These are phyloP conservation scores for Bothrops jararaca DNA, from an alignment of 2,113 vertebrate genomes.

Conservation along the genomic window DNA sequence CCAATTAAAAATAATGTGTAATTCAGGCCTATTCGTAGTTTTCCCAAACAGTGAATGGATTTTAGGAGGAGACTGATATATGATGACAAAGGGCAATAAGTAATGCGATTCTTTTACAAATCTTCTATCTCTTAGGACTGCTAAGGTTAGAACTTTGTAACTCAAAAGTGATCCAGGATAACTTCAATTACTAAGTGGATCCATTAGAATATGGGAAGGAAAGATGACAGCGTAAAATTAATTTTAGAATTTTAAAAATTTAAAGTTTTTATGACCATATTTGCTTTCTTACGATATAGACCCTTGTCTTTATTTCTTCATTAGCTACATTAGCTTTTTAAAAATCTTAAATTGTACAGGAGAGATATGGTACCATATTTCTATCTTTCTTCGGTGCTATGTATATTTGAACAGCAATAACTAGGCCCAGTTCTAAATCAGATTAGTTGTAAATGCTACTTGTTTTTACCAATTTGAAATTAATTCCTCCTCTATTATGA, in stretches of 20 bases:
- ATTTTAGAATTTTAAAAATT: not conserved
- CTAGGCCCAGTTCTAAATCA: not conserved
- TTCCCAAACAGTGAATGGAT: not conserved
- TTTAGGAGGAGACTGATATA: not conserved
- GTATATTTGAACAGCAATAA: not conserved
- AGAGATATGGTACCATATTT: not conserved
- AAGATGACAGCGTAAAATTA: not conserved
- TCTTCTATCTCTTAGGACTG: not conserved
- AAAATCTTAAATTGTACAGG: not conserved
- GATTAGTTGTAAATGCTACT: not conserved
- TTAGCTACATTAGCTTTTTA: not conserved
- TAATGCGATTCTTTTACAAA: not conserved
- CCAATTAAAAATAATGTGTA: not conserved
- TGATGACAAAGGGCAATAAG: not conserved
- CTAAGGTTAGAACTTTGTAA: not conserved
- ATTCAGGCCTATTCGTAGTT: not conserved
- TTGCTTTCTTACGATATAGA: not conserved
- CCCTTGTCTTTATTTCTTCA: not conserved
- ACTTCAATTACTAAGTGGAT: not conserved
- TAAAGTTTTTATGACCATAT: not conserved
- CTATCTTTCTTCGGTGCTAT: not conserved
- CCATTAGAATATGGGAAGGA: not conserved
- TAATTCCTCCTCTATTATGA: not conserved
- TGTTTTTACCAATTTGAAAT: not conserved
- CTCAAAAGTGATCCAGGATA: not conserved